These are phyloP conservation scores for Micronycteris hirsuta DNA, from an alignment of 2,113 vertebrate genomes.

Conservation along the genomic window DNA sequence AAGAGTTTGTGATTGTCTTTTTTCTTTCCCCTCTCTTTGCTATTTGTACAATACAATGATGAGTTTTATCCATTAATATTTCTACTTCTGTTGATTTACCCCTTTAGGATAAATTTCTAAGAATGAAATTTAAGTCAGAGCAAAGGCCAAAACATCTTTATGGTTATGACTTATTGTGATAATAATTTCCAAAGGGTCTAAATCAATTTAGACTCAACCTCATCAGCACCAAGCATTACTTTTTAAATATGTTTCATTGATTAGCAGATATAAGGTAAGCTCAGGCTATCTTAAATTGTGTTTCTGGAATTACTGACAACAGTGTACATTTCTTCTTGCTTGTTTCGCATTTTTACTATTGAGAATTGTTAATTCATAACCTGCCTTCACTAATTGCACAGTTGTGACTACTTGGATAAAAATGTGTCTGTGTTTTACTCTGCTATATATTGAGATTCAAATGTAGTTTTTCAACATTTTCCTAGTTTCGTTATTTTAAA, in stretches of 20 bases:
- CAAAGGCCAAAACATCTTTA: conserved; percentile 58
- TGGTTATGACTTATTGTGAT: conserved; percentile 36
- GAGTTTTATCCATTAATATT: conserved; percentile 24
- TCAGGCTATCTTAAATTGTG: not conserved
- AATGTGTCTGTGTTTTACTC: not conserved
- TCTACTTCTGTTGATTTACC: conserved; percentile 34
- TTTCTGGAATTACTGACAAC: not conserved
- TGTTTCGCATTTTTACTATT: not conserved
- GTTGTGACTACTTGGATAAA: not conserved
- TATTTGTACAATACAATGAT: not conserved
- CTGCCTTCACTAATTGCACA: not conserved
- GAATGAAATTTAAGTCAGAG: conserved; percentile 36
- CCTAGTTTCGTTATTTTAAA: not conserved
- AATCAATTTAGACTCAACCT: not conserved
- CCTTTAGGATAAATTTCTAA: conserved; percentile 50
- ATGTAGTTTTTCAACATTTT: not conserved
- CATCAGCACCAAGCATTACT: not conserved
- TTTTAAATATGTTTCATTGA: not conserved
- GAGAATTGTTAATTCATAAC: not conserved
- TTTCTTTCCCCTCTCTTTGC: rapidly evolving
- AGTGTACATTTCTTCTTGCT: not conserved
- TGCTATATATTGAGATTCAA: not conserved
- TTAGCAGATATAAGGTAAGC: not conserved
- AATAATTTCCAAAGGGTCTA: conserved; percentile 44
- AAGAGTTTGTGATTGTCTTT: not conserved